phyloP scores from a whole-genome alignment of 1,140 invertebrate species.

The Neodiprion virginianus region DNA sequence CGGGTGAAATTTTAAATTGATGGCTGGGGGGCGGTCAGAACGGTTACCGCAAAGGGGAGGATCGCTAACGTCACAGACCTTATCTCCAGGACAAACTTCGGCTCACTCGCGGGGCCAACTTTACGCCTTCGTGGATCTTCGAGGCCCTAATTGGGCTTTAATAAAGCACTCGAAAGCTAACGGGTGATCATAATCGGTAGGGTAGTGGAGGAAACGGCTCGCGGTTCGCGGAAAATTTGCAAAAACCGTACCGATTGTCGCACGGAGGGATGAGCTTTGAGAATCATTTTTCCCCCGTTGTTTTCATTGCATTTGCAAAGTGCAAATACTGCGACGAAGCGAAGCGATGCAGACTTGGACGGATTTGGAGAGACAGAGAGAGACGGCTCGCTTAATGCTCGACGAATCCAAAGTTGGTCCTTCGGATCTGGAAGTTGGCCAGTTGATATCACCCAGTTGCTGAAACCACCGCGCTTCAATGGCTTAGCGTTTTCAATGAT shows the following conservation, averaged over 20 bases:
- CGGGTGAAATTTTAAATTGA: background rate
- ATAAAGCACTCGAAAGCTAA: background rate
- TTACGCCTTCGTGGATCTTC: background rate
- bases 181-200: too few relatives aligned
- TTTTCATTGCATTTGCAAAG: background rate
- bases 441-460: background rate
- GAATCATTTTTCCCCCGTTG: background rate
- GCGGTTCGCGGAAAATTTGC: too few relatives aligned
- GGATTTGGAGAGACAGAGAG: background rate
- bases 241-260: too few relatives aligned
- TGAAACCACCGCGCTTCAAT: background rate
- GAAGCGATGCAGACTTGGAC: background rate
- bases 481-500: background rate
- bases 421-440: slow-evolving; percentile 1
- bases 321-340: too few relatives aligned
- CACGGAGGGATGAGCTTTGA: too few relatives aligned
- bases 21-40: background rate
- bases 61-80: background rate
- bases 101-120: background rate
- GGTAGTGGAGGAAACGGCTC: too few relatives aligned
- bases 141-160: background rate
- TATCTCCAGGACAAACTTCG: background rate
- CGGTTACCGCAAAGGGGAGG: background rate
- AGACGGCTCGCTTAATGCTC: background rate
- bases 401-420: background rate